Evolutionary conservation across 2,888 invertebrate species (phyloP).

Genomic region (Geophilus truncorum): DNA sequence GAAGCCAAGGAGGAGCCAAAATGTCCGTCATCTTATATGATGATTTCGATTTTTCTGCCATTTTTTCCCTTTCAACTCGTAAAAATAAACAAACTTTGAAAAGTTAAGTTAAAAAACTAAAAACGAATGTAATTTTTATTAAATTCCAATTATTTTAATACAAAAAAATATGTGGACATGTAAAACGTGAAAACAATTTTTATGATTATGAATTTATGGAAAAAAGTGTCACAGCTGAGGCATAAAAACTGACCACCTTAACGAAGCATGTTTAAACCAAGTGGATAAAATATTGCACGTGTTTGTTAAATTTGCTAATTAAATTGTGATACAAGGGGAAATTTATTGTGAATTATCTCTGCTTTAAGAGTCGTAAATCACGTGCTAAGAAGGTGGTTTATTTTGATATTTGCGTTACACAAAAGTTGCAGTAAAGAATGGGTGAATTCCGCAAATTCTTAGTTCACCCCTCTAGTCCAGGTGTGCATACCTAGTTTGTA

Average conservation of each 20-base stretch:
- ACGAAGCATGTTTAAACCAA: neutral
- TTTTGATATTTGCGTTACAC: constrained; percentile 14
- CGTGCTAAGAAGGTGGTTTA: constrained; percentile 3
- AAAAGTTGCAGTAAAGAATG: constrained; percentile 7
- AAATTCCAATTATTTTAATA: no score
- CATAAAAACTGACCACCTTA: neutral
- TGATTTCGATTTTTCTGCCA: neutral
- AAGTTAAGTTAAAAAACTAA: neutral
- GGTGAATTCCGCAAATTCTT: constrained; percentile 17
- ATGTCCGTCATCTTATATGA: neutral
- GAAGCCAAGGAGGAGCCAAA: constrained; percentile 9
- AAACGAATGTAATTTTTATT: neutral
- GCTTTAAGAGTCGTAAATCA: neutral
- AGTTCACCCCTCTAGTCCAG: constrained; percentile 3
- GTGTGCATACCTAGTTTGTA: constrained; percentile 4
- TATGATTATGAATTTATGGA: neutral
- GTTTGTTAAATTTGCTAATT: neutral
- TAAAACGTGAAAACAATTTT: neutral
- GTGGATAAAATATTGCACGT: neutral
- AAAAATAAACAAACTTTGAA: constrained; percentile 10
- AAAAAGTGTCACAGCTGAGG: neutral
- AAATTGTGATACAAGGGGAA: neutral
- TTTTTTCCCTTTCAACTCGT: neutral
- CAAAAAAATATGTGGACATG: no score
- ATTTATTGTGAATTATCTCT: neutral